Percentiles rank a stretch among this genome's conserved stretches.
phyloP scores from a whole-genome alignment of 2,797 vertebrate species.

The Macropodus opercularis region DNA sequence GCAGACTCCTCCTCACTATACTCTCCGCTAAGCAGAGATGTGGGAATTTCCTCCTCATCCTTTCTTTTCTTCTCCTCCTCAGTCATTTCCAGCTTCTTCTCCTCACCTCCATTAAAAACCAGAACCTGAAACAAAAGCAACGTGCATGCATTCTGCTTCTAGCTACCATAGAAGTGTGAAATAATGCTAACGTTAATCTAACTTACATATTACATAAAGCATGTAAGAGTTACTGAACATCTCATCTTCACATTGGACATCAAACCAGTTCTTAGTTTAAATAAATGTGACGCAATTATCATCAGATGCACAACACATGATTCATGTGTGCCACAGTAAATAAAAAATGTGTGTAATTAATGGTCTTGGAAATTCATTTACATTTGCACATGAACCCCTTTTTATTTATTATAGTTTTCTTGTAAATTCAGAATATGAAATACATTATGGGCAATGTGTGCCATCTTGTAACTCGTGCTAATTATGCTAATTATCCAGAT shows the following conservation, averaged over 20 bases:
- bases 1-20: constrained; percentile 85
- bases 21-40: constrained; percentile 71
- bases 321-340: no score
- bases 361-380: background rate
- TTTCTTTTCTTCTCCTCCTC: constrained; percentile 20
- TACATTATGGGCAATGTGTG: background rate
- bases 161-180: no score
- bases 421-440: background rate
- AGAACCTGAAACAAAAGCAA: constrained; percentile 63
- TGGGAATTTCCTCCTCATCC: background rate
- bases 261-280: no score
- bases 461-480: no score
- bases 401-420: no score
- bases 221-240: background rate
- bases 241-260: background rate
- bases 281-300: no score
- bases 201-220: constrained; percentile 6
- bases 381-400: background rate
- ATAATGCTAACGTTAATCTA: background rate
- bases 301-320: background rate
- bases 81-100: constrained; percentile 36
- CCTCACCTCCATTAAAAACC: constrained; percentile 31
- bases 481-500: background rate
- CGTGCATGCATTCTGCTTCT: no score
- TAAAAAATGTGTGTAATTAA: no score